Evolutionary conservation across 2,113 vertebrate genomes (phyloP).

Genomic region (Ictalurus punctatus): DNA sequence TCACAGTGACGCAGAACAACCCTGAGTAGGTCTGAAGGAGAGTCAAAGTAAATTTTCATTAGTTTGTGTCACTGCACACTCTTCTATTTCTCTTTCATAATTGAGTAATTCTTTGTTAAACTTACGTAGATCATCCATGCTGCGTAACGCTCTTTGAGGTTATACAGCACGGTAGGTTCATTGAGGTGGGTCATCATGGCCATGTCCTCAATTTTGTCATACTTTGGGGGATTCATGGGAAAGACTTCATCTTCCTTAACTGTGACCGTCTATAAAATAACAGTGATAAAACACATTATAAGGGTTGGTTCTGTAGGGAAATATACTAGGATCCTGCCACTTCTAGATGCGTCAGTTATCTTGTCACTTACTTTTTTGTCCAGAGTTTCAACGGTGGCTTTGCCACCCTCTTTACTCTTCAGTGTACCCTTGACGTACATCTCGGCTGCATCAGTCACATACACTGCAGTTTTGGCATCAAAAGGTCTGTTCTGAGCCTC

Average conservation of each 20-base stretch:
- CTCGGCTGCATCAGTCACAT: conserved; percentile 70
- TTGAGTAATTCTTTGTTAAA: conserved; percentile 38
- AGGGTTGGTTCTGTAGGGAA: too few species aligned
- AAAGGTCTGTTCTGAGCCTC: conserved; percentile 81
- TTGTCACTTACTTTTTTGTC: conserved; percentile 68
- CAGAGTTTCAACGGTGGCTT: conserved; percentile 75
- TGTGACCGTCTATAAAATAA: conserved; percentile 41
- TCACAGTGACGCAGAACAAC: too few species aligned
- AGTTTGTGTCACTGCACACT: too few species aligned
- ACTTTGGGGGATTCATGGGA: conserved; percentile 75
- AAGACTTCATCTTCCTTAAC: conserved; percentile 66
- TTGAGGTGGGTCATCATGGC: conserved; percentile 78
- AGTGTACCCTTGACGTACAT: conserved; percentile 79
- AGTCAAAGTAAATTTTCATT: too few species aligned
- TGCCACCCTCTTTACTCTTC: conserved; percentile 77
- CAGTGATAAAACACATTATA: too few species aligned
- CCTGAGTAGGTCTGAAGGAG: too few species aligned
- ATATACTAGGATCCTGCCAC: neutral
- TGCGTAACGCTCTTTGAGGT: conserved; percentile 79
- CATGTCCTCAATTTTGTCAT: conserved; percentile 75
- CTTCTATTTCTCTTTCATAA: too few species aligned
- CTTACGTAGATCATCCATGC: conserved; percentile 81
- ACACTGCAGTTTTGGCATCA: conserved; percentile 83
- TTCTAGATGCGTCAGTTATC: neutral
- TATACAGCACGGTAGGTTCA: conserved; percentile 63